These are phyloP conservation scores for Ptiloglossa arizonensis DNA, from an alignment of 1,140 invertebrate species.

Conservation along the genomic window DNA sequence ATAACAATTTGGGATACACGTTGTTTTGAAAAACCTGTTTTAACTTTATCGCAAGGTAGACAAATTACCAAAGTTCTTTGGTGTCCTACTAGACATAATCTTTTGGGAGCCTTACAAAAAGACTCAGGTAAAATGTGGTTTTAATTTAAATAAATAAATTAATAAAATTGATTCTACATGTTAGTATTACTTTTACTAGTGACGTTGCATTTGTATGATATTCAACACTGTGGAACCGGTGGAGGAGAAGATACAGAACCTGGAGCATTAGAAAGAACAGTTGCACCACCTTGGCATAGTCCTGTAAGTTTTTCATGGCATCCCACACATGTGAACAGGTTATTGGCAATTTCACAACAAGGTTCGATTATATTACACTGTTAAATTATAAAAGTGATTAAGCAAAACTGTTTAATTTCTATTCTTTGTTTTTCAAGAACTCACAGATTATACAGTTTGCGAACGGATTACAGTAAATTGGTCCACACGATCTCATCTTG, in stretches of 20 bases:
- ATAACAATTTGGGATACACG: constrained; percentile 94
- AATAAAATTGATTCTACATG: neutral
- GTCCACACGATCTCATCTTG: constrained; percentile 87
- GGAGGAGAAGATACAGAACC: constrained; percentile 88
- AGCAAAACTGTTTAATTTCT: neutral
- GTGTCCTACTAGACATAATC: constrained; percentile 93
- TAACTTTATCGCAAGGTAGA: constrained; percentile 87
- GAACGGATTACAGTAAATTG: constrained; percentile 92
- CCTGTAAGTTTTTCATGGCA: constrained; percentile 92
- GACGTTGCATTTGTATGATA: constrained; percentile 89
- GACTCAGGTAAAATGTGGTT: constrained; percentile 80
- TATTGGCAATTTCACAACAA: constrained; percentile 86
- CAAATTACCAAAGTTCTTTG: constrained; percentile 90
- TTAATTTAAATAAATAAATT: neutral
- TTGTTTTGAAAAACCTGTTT: constrained; percentile 92
- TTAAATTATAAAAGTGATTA: neutral
- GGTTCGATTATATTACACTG: constrained; percentile 72
- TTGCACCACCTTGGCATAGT: constrained; percentile 82
- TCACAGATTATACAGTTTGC: constrained; percentile 89
- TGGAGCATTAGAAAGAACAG: constrained; percentile 88
- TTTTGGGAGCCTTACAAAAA: constrained; percentile 88
- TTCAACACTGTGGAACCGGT: constrained; percentile 87
- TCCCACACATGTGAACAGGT: constrained; percentile 88
- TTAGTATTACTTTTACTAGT: constrained; percentile 54
- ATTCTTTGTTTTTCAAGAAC: constrained; percentile 77